Base-by-base conservation (phyloP, 2,113 vertebrate species). In the Panthera tigris region DNA sequence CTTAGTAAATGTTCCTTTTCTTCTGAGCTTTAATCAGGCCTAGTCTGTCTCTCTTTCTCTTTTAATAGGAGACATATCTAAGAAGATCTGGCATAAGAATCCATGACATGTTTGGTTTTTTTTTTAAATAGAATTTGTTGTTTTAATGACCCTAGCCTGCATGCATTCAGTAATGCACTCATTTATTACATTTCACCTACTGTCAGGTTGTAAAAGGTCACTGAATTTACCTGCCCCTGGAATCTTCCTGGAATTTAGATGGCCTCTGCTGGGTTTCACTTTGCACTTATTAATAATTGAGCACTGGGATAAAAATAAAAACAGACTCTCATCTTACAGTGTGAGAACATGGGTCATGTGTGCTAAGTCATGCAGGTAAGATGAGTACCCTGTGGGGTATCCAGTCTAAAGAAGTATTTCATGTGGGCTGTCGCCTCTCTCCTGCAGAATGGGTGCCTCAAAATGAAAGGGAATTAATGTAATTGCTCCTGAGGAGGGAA, bases 211-310 rank as follows among this genome's bases (percentile, higher is more conserved):
- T 90, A 29, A 81, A 92, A 97, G 96, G 88, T 86, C 97, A 86
- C 29, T 94, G 65, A 52, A 18, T 78, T 50, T 84, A 29, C 83
- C 89, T 95, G 74, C 85, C 50, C 78, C 83, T 18, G 69, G 84
- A 93, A 71, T 88, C 95, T 90, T 94, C 86, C 91, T 96, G 95
- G 95, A 96, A 97, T 97, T 97, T 96, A 97, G 91, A 97, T 84
- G 97, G 95, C 48, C 66, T 97, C 91, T 89, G 94, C 87, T 88
- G 95, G 94, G 97, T 98, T 98, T 98, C 97, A 97, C 95, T 98
- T 98, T 98, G 95, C 96, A 84, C 94, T 97, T 94, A 96, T 98
- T 97, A 98, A 99, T 99, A 98, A 98, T 99, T 98, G 94, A 99
- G 97, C 66, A 84, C 74, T 61, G 78, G 94, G 96, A 97, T 97